These are phyloP conservation scores for Seriola rivoliana DNA, from an alignment of 2,113 vertebrate genomes.

Conservation along the genomic window DNA sequence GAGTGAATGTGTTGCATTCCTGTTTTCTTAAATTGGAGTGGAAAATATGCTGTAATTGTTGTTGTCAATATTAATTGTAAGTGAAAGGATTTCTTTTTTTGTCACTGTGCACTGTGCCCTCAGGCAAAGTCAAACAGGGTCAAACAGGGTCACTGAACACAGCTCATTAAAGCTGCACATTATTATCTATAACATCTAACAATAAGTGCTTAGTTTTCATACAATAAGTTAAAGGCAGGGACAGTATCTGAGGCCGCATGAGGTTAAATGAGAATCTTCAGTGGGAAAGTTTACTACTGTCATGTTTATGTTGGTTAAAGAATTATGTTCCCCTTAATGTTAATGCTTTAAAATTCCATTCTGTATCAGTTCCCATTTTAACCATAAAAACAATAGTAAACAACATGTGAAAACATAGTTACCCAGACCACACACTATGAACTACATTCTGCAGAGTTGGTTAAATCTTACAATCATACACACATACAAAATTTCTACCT, in stretches of 20 bases:
- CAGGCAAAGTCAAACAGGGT: not conserved
- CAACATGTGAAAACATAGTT: not conserved
- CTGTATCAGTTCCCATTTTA: no score
- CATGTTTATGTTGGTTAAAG: constrained; percentile 9
- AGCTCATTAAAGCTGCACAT: not conserved
- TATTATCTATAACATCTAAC: not conserved
- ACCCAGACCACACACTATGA: not conserved
- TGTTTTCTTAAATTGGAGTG: no score
- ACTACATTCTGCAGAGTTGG: not conserved
- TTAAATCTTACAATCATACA: not conserved
- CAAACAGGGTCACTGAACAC: not conserved
- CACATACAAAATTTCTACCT: not conserved
- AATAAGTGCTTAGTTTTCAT: no score
- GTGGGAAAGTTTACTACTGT: not conserved
- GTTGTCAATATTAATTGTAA: no score
- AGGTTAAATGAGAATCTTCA: no score
- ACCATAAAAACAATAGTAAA: no score
- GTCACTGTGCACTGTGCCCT: no score
- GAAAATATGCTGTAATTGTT: no score
- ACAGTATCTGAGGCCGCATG: no score
- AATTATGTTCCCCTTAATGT: not conserved
- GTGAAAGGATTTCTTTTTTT: no score
- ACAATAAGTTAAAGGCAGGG: no score
- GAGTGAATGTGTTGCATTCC: no score
- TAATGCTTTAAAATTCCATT: not conserved